phyloP scores from a whole-genome alignment of 1,140 invertebrate species.

The Trichonephila clavata region DNA sequence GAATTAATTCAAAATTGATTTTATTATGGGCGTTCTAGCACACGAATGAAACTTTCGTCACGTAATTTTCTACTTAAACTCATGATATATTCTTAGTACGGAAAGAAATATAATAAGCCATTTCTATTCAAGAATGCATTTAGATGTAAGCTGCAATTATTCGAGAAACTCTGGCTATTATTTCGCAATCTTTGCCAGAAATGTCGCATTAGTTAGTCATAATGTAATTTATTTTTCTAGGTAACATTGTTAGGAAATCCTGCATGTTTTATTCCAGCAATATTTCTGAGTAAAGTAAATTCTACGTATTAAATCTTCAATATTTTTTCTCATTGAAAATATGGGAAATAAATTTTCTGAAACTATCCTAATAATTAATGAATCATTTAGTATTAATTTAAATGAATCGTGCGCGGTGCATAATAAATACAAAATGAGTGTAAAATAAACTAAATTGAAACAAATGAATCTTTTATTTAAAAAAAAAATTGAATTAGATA shows the following conservation, averaged over 20 bases:
- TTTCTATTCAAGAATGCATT: not conserved
- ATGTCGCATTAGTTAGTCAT: not conserved
- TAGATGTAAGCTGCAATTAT: not conserved
- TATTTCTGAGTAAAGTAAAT: no score
- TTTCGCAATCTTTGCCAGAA: not conserved
- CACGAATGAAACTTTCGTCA: not conserved
- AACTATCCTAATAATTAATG: no score
- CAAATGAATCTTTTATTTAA: no score
- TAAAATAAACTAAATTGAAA: no score
- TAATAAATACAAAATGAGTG: no score
- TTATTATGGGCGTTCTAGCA: not conserved
- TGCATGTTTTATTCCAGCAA: no score
- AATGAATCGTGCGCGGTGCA: no score
- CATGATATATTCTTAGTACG: not conserved
- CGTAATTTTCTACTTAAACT: not conserved
- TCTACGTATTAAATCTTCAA: no score
- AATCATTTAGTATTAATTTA: no score
- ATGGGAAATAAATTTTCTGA: no score
- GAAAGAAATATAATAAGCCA: constrained; percentile 1
- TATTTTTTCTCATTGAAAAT: no score
- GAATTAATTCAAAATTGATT: not conserved
- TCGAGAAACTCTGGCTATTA: not conserved
- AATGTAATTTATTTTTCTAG: not conserved
- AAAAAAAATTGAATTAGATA: no score
- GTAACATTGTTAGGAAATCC: not conserved